Evolutionary conservation across 2,888 invertebrate species (phyloP).

Genomic region (Troides aeacus): DNA sequence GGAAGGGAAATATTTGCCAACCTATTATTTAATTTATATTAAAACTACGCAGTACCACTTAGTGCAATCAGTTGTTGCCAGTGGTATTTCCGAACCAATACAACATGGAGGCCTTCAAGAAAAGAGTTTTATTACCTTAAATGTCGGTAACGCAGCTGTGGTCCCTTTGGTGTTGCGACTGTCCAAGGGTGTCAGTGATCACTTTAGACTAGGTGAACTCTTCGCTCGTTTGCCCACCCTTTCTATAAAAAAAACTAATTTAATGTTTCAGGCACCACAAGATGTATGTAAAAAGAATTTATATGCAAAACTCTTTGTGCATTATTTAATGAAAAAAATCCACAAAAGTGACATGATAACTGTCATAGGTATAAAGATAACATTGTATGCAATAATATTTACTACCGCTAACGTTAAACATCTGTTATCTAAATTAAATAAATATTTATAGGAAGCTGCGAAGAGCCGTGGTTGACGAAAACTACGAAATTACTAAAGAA

Average conservation of each 20-base stretch:
- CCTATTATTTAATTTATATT: neutral
- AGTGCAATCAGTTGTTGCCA: too few species aligned
- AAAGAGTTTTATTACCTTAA: too few species aligned
- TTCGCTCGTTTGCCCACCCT: too few species aligned
- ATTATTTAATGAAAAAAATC: slow-evolving; percentile 50
- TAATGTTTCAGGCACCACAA: slow-evolving; percentile 43
- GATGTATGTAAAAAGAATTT: slow-evolving; percentile 42
- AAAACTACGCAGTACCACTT: too few species aligned
- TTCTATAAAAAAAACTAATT: too few species aligned
- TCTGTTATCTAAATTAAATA: neutral
- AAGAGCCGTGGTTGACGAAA: slow-evolving; percentile 57
- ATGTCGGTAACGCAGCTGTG: too few species aligned
- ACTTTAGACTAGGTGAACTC: too few species aligned
- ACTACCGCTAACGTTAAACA: neutral
- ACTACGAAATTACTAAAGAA: slow-evolving; percentile 47
- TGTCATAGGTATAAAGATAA: slow-evolving; percentile 47
- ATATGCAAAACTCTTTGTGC: slow-evolving; percentile 43
- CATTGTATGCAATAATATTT: neutral
- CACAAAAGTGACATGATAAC: slow-evolving; percentile 54
- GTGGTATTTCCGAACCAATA: too few species aligned
- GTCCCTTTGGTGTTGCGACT: too few species aligned
- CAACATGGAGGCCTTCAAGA: too few species aligned
- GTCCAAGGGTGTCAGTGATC: too few species aligned
- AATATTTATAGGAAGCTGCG: slow-evolving; percentile 48
- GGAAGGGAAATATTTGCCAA: too few species aligned